phyloP scores from a whole-genome alignment of 2,113 vertebrate species.

The Eira barbara region DNA sequence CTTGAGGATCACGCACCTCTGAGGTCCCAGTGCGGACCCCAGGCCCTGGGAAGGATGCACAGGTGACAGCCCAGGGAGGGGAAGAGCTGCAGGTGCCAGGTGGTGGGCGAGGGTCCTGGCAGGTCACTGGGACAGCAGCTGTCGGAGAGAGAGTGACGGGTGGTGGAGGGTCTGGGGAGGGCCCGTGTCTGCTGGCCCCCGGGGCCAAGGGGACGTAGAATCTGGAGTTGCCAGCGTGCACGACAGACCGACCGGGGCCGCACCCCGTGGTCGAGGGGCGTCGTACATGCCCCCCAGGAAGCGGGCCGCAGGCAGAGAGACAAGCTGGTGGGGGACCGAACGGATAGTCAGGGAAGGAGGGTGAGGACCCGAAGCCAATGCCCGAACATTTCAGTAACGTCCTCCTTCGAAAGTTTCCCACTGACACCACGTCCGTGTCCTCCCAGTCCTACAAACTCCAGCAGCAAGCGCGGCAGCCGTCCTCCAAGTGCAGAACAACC shows the following conservation, averaged over 20 bases:
- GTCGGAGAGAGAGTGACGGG: background rate
- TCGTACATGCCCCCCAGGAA: accelerated
- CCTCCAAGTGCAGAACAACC: accelerated
- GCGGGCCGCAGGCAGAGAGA: background rate
- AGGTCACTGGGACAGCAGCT: background rate
- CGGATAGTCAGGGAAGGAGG: accelerated
- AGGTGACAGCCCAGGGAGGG: background rate
- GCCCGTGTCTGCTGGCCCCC: accelerated
- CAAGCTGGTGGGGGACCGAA: background rate
- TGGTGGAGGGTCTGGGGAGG: background rate
- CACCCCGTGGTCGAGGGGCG: accelerated
- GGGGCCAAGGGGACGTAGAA: accelerated
- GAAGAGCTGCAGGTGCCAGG: background rate
- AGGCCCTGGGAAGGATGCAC: background rate
- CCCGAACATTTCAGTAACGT: accelerated
- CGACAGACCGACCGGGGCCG: accelerated
- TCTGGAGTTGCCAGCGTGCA: accelerated
- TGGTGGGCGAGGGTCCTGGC: background rate
- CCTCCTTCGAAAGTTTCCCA: background rate
- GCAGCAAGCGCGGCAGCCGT: accelerated
- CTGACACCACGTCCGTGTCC: accelerated
- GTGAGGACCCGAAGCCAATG: accelerated
- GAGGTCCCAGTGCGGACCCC: background rate
- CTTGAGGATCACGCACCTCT: background rate
- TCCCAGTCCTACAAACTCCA: background rate